phyloP scores from a whole-genome alignment of 2,113 vertebrate genomes.

The Syngnathus floridae region DNA sequence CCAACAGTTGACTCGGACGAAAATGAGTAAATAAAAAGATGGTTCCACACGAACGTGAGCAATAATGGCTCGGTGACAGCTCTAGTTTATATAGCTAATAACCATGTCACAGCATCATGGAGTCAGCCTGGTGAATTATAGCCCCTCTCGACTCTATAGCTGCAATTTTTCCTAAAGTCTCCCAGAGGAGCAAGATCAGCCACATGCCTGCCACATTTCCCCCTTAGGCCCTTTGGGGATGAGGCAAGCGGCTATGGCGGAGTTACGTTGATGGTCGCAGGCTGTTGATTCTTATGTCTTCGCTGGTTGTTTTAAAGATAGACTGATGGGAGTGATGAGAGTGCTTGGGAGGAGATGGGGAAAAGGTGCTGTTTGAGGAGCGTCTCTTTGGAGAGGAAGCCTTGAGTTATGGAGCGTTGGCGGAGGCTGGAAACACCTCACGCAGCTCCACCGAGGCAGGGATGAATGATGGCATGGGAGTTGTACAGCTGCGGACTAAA shows the following conservation, averaged over 20 bases:
- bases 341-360: slow-evolving; percentile 8
- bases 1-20: slow-evolving; percentile 19
- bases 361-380: slow-evolving; percentile 42
- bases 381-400: slow-evolving; percentile 36
- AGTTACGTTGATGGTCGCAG: slow-evolving; percentile 32
- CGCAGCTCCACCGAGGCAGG: slow-evolving; percentile 9
- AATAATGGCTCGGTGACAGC: slow-evolving; percentile 55
- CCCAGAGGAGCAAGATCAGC: slow-evolving; percentile 37
- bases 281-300: slow-evolving; percentile 34
- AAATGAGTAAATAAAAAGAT: slow-evolving; percentile 40
- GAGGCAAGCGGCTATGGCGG: slow-evolving; percentile 17
- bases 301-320: slow-evolving; percentile 49
- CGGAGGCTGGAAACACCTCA: slow-evolving; percentile 47
- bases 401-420: slow-evolving; percentile 53
- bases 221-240: slow-evolving; percentile 18
- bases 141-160: slow-evolving; percentile 34
- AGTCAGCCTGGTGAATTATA: slow-evolving; percentile 43
- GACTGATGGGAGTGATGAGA: slow-evolving; percentile 48
- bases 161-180: slow-evolving; percentile 48
- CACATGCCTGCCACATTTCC: slow-evolving; percentile 37
- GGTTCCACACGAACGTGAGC: slow-evolving; percentile 39
- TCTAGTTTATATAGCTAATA: slow-evolving; percentile 61
- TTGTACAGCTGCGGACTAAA: slow-evolving; percentile 25
- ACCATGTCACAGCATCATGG: slow-evolving; percentile 45
- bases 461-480: slow-evolving; percentile 51